A percentile compares a stretch with the other conserved stretches of the same genome.
These are phyloP conservation scores for Ladona fulva DNA, from an alignment of 1,140 invertebrate species.

Conservation along the genomic window DNA sequence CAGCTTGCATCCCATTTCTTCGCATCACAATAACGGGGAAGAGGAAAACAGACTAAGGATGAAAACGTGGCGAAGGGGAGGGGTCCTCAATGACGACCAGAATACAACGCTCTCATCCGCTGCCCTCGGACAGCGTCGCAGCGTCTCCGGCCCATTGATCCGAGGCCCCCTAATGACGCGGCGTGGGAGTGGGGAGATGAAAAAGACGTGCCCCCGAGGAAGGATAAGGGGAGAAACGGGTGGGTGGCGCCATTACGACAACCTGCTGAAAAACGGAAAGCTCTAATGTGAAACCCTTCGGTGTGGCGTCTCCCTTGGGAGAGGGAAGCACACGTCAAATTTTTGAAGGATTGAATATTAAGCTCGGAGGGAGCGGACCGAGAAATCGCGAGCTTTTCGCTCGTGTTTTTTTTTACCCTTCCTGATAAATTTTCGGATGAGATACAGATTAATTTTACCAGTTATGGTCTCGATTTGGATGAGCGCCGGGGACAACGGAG, in stretches of 20 bases:
- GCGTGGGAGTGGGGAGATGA: not conserved
- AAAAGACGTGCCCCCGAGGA: not conserved
- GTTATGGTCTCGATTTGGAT: no score
- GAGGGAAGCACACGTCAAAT: not conserved
- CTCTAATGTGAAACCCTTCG: constrained; percentile 2
- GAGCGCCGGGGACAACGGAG: no score
- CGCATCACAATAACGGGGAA: no score
- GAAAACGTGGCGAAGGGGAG: no score
- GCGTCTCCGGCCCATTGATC: not conserved
- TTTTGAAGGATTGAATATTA: constrained; percentile 7
- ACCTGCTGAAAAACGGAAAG: not conserved
- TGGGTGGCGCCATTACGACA: not conserved
- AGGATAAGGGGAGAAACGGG: not conserved
- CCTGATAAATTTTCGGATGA: no score
- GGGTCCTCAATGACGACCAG: no score
- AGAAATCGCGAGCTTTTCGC: not conserved
- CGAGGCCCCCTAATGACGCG: not conserved
- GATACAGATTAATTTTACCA: no score
- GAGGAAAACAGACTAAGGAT: no score
- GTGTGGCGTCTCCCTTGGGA: not conserved
- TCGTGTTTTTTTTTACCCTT: no score
- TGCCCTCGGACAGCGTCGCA: not conserved
- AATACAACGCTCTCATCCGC: not conserved
- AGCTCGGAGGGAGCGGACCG: not conserved
- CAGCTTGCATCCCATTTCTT: no score